phyloP scores from a whole-genome alignment of 2,113 vertebrate genomes.

The Psittacula cyanocephala region DNA sequence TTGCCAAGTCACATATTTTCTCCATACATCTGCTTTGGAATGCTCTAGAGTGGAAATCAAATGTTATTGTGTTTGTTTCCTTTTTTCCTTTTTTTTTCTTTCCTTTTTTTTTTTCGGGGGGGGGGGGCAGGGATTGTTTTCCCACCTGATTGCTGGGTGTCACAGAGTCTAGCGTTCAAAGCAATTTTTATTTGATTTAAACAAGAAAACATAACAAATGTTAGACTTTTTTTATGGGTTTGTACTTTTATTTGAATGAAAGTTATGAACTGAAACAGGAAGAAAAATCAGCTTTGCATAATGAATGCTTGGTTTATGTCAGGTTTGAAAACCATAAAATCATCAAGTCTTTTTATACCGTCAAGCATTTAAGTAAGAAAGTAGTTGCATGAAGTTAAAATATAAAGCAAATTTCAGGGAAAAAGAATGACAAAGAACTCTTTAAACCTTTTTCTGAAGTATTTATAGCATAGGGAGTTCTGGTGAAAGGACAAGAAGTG shows the following conservation, averaged over 20 bases:
- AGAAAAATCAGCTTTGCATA: slow-evolving; percentile 1
- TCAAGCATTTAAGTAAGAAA: not conserved
- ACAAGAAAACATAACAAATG: not conserved
- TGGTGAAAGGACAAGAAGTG: not conserved
- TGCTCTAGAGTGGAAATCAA: not conserved
- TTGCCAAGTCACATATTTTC: not conserved
- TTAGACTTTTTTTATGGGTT: not conserved
- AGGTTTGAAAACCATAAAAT: not conserved
- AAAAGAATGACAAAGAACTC: not conserved
- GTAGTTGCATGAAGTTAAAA: not conserved
- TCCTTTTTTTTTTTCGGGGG: not conserved
- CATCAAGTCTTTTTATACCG: not conserved
- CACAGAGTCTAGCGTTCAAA: not conserved
- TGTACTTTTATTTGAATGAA: not conserved
- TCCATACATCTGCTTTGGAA: not conserved
- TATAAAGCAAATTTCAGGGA: not conserved
- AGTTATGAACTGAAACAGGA: not conserved
- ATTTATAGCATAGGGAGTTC: not conserved
- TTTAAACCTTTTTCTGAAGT: not conserved
- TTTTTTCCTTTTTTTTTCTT: fast-evolving
- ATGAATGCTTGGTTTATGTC: not conserved
- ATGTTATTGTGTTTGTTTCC: not conserved
- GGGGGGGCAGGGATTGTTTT: not conserved
- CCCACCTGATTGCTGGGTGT: not conserved
- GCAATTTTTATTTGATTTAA: not conserved